Evolutionary conservation across 2,113 vertebrate species (phyloP).

Genomic region (Indicator indicator): DNA sequence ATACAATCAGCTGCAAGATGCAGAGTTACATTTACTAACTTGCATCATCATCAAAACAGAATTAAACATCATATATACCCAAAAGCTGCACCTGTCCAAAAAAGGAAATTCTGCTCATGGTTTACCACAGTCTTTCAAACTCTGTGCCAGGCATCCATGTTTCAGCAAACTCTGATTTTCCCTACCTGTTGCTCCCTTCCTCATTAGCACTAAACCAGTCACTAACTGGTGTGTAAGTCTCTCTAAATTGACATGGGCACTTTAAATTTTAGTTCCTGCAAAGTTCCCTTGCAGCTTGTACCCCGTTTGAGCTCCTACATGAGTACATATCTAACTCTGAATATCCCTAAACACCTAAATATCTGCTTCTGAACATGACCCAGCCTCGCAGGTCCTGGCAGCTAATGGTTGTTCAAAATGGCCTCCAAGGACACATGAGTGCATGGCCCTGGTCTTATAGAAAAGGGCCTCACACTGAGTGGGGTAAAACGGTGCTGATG

Average conservation of each 20-base stretch:
- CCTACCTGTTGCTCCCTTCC: neutral
- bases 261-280: neutral
- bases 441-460: neutral
- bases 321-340: neutral
- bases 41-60: neutral
- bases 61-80: neutral
- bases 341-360: neutral
- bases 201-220: neutral
- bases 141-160: neutral
- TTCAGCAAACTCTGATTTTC: neutral
- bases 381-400: neutral
- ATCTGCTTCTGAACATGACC: neutral
- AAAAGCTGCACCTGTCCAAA: neutral
- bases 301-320: neutral
- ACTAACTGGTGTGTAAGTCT: neutral
- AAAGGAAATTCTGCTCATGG: neutral
- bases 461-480: accelerated
- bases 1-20: neutral
- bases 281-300: neutral
- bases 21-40: neutral
- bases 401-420: neutral
- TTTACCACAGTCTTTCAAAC: neutral
- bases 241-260: neutral
- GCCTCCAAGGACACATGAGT: accelerated
- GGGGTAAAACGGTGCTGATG: neutral